phyloP scores from a whole-genome alignment of 1,140 invertebrate species.

The Arion vulgaris region DNA sequence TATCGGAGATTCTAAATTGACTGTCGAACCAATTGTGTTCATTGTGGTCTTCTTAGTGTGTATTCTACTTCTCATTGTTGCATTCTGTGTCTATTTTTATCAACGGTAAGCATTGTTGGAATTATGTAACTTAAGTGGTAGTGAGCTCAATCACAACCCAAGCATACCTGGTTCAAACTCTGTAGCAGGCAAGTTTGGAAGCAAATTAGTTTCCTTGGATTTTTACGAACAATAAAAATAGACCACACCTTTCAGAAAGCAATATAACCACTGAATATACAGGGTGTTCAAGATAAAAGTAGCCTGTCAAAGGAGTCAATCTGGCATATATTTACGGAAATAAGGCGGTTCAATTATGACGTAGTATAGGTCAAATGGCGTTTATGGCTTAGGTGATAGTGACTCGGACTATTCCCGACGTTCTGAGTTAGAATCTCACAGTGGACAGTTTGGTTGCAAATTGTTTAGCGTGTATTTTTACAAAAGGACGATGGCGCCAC shows the following conservation, averaged over 20 bases:
- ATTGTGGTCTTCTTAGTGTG: background rate
- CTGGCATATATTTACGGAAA: too few relatives aligned
- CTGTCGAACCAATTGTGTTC: background rate
- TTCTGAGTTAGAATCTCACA: too few relatives aligned
- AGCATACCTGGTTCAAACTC: background rate
- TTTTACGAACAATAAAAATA: too few relatives aligned
- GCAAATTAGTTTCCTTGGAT: too few relatives aligned
- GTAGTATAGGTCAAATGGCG: too few relatives aligned
- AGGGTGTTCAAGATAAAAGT: background rate
- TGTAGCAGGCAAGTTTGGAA: background rate
- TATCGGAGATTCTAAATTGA: background rate
- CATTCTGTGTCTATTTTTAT: slow-evolving; percentile 21
- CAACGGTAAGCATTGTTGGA: background rate
- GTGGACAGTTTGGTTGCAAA: too few relatives aligned
- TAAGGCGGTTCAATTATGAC: too few relatives aligned
- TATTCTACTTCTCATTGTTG: slow-evolving; percentile 2
- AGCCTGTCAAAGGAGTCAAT: too few relatives aligned
- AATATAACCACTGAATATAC: background rate
- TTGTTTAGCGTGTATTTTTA: too few relatives aligned
- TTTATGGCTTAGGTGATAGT: too few relatives aligned
- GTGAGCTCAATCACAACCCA: background rate
- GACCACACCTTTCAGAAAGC: background rate
- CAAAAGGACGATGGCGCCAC: too few relatives aligned
- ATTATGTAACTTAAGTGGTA: background rate
- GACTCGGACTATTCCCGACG: too few relatives aligned